Conservation (phyloP, 2,797 vertebrate genomes). For the Anolis apletophallus region DNA sequence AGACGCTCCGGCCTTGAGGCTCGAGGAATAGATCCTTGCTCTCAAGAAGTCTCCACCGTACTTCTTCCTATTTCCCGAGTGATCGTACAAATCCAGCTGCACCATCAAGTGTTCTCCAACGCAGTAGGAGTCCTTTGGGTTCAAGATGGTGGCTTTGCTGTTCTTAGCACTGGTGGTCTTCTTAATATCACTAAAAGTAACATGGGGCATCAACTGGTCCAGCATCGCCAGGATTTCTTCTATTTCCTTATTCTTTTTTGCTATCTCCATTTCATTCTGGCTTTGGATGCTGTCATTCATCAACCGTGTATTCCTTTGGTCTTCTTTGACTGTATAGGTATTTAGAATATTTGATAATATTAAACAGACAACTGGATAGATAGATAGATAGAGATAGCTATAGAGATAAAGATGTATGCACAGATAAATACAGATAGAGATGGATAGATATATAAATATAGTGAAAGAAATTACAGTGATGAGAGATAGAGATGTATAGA, state of each 20-base stretch:
- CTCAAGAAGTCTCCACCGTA: conserved; percentile 65
- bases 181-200: conserved; percentile 27
- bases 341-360: too few species aligned
- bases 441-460: background rate
- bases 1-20: conserved; percentile 48
- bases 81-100: conserved; percentile 46
- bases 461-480: too few species aligned
- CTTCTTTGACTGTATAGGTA: too few species aligned
- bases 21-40: conserved; percentile 53
- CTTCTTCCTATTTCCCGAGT: conserved; percentile 50
- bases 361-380: background rate
- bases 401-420: background rate
- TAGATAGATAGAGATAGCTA: background rate
- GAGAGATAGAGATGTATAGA: too few species aligned
- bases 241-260: conserved; percentile 25
- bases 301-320: too few species aligned
- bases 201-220: conserved; percentile 39
- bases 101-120: conserved; percentile 50
- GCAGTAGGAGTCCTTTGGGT: conserved; percentile 39
- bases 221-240: conserved; percentile 14
- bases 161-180: conserved; percentile 18
- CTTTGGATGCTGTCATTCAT: too few species aligned
- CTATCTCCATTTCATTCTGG: too few species aligned
- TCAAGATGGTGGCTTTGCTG: conserved; percentile 46
- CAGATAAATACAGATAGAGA: background rate